Base-by-base conservation (phyloP, 2,113 vertebrate species). In the Tachycineta bicolor region DNA sequence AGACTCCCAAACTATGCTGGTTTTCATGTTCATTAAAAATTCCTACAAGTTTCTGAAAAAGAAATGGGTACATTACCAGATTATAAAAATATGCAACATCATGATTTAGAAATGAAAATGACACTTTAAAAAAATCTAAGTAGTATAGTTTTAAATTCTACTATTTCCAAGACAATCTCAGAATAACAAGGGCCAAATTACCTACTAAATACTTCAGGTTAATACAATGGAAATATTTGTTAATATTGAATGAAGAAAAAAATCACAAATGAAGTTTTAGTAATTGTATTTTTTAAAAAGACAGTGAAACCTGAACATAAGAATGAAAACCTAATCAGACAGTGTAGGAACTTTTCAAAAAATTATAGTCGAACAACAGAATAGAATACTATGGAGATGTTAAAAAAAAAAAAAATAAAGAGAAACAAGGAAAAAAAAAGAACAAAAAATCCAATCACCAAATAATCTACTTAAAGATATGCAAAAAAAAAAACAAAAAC, bases 371-470 rank as follows among this genome's bases (percentile, higher is more conserved):
- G 12, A 83, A n/a, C 16, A n/a, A 37, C 0, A 56, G 18, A 74
- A 58, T 17, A 43, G 10, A 49, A 60, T 64, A 80, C 26, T 63
- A 15, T 29, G 9, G 31, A 71, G 6, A 50, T 33, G 15, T 34
- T 55, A 13, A 8, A 52, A 69, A 69, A 81, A 62, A 25, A 29
- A 76, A 37, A 37, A 37, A 37, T 11, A 64, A 49, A 69, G 6
- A 73, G 4, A 85, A 75, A 86, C 2, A 68, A 44, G 12, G 7
- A 7, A 31, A 64, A 44, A 44, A 25, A 49, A 49, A 31, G 9
- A 31, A 5, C 31, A 26, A 5, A 52, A 81, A 75, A 53, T 3
- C 7, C 1, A 6, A 43, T 8, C 15, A 33, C 14, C 1, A 2
- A 82, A 6, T 24, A 68, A 84, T 41, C 28, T 49, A 58, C 8